These are phyloP conservation scores for Semnornis frantzii DNA, from an alignment of 2,113 vertebrate genomes.

Conservation along the genomic window DNA sequence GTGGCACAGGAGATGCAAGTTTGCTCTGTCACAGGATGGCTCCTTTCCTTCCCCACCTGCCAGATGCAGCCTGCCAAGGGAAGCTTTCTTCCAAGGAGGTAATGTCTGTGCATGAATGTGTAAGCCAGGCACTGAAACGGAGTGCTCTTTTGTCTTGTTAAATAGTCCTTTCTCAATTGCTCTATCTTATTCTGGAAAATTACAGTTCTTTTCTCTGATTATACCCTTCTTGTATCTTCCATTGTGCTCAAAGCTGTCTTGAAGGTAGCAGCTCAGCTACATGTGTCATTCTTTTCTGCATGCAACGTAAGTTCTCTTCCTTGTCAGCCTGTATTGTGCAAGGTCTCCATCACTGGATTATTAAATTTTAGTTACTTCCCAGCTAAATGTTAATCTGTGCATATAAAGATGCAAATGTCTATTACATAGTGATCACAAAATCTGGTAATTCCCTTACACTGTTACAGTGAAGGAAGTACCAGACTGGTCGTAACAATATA, in stretches of 20 bases:
- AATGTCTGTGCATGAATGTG: rapidly evolving
- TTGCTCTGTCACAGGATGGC: not conserved
- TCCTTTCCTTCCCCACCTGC: not conserved
- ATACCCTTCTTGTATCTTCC: constrained; percentile 44
- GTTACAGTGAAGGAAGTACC: not conserved
- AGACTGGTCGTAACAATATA: not conserved
- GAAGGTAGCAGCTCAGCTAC: not conserved
- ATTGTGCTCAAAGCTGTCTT: constrained; percentile 22
- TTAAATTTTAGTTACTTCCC: not conserved
- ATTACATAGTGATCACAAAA: not conserved
- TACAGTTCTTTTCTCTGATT: constrained; percentile 59
- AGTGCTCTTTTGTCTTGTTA: constrained; percentile 30
- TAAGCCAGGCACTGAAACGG: not conserved
- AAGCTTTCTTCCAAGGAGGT: not conserved
- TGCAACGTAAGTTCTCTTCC: constrained; percentile 15
- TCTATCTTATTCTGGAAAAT: constrained; percentile 43
- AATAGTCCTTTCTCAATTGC: constrained; percentile 10
- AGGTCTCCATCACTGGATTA: not conserved
- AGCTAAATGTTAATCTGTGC: not conserved
- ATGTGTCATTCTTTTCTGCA: constrained; percentile 1
- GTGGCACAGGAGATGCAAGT: rapidly evolving
- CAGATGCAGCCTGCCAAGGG: not conserved
- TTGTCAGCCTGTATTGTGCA: not conserved
- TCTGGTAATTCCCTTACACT: not conserved
- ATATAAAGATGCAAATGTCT: not conserved